phyloP scores from a whole-genome alignment of 2,888 invertebrate species.

The Trachelus tabidus region DNA sequence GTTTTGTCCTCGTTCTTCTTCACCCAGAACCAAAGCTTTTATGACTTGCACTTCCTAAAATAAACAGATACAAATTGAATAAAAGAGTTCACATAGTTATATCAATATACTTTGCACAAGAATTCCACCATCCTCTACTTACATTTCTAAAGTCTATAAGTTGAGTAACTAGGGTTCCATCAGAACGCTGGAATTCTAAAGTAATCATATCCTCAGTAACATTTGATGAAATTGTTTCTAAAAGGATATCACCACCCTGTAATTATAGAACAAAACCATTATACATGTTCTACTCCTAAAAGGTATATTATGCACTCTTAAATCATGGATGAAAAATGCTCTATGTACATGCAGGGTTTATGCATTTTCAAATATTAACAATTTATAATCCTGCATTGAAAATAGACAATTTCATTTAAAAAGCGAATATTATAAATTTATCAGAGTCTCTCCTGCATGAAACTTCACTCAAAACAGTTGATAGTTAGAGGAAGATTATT shows the following conservation, averaged over 20 bases:
- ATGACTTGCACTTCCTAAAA: slow-evolving; percentile 92
- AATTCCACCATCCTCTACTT: slow-evolving; percentile 63
- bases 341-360: too few relatives aligned
- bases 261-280: slow-evolving; percentile 37
- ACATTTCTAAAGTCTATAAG: slow-evolving; percentile 95
- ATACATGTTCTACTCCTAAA: too few relatives aligned
- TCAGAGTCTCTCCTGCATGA: background rate
- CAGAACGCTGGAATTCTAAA: slow-evolving; percentile 89
- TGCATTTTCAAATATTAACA: too few relatives aligned
- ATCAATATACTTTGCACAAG: background rate
- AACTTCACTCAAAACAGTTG: background rate
- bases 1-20: slow-evolving; percentile 91
- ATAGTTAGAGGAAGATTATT: background rate
- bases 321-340: too few relatives aligned
- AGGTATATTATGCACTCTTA: too few relatives aligned
- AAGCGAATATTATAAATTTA: background rate
- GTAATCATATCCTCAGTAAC: slow-evolving; percentile 90
- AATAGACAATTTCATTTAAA: too few relatives aligned
- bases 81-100: slow-evolving; percentile 2
- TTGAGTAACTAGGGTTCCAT: slow-evolving; percentile 91
- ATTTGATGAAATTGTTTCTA: slow-evolving; percentile 92
- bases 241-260: slow-evolving; percentile 93
- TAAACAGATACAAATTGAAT: slow-evolving; percentile 25
- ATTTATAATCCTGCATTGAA: too few relatives aligned
- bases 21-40: slow-evolving; percentile 88